Conservation (phyloP, 2,888 invertebrate species). For the Blomia tropicalis region DNA sequence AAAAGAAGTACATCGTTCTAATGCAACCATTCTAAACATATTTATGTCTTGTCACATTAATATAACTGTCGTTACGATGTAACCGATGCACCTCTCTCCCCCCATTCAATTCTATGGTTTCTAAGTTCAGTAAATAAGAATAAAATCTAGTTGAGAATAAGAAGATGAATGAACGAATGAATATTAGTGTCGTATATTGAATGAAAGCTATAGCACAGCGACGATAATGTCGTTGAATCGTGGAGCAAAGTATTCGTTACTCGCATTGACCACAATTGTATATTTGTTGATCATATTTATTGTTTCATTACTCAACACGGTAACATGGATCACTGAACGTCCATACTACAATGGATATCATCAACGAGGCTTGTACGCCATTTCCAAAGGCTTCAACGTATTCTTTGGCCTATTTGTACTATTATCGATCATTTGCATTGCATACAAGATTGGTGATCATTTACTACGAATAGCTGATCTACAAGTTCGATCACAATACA, state of each 20-base stretch:
- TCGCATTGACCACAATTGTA: not conserved
- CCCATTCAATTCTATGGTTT: too few species aligned
- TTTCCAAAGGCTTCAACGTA: constrained; percentile 6
- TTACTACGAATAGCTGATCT: constrained; percentile 1
- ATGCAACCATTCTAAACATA: too few species aligned
- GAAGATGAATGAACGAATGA: too few species aligned
- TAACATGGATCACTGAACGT: not conserved
- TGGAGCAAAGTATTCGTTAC: not conserved
- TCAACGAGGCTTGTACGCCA: not conserved
- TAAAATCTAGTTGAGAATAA: too few species aligned
- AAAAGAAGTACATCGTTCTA: too few species aligned
- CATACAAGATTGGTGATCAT: constrained; percentile 4
- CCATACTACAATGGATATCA: not conserved
- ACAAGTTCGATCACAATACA: not conserved
- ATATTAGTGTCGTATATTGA: too few species aligned
- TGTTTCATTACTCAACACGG: constrained; percentile 8
- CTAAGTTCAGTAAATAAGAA: too few species aligned
- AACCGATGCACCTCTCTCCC: too few species aligned
- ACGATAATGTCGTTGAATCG: not conserved
- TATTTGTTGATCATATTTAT: not conserved
- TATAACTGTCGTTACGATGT: too few species aligned
- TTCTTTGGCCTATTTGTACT: not conserved
- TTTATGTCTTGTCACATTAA: too few species aligned
- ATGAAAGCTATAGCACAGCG: too few species aligned
- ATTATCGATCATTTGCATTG: not conserved